Evolutionary conservation across 2,888 invertebrate genomes (phyloP).

Genomic region (Agapostemon virescens): DNA sequence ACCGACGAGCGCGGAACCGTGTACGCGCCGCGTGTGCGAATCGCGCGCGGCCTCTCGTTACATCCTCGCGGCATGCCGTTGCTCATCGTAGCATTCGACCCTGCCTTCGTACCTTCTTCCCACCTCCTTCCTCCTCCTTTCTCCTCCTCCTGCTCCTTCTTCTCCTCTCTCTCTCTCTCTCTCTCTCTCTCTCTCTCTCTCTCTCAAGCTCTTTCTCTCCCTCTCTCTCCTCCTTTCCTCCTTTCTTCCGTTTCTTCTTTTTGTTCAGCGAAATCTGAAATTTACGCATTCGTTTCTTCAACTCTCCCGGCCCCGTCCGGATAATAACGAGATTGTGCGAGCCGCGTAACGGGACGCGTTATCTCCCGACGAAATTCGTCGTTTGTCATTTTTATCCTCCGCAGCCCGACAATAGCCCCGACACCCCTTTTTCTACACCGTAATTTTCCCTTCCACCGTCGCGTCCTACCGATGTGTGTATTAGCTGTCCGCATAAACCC

Average conservation of each 20-base stretch:
- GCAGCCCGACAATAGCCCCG: slow-evolving; percentile 1
- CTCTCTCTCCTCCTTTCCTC: neutral
- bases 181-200: too few relatives aligned
- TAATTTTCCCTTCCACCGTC: neutral
- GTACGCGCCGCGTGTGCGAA: slow-evolving; percentile 27
- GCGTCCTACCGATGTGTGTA: neutral
- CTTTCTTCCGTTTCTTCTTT: neutral
- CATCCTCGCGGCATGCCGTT: slow-evolving; percentile 24
- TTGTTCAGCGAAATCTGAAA: neutral
- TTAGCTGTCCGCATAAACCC: neutral
- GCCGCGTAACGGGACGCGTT: slow-evolving; percentile 13
- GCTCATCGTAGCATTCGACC: slow-evolving; percentile 19
- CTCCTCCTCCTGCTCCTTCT: neutral
- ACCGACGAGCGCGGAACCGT: slow-evolving; percentile 18
- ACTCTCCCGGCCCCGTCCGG: slow-evolving; percentile 4
- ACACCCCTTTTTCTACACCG: neutral
- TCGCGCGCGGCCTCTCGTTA: slow-evolving; percentile 14
- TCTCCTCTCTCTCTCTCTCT: too few relatives aligned
- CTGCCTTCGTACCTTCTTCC: neutral
- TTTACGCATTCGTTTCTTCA: slow-evolving; percentile 9
- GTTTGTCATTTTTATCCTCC: slow-evolving; percentile 14
- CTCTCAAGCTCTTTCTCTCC: neutral
- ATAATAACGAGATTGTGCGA: slow-evolving; percentile 22
- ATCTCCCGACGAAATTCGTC: slow-evolving; percentile 21
- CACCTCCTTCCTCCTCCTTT: neutral